Conservation (phyloP, 2,113 vertebrate species). For the Amblyornis subalaris region DNA sequence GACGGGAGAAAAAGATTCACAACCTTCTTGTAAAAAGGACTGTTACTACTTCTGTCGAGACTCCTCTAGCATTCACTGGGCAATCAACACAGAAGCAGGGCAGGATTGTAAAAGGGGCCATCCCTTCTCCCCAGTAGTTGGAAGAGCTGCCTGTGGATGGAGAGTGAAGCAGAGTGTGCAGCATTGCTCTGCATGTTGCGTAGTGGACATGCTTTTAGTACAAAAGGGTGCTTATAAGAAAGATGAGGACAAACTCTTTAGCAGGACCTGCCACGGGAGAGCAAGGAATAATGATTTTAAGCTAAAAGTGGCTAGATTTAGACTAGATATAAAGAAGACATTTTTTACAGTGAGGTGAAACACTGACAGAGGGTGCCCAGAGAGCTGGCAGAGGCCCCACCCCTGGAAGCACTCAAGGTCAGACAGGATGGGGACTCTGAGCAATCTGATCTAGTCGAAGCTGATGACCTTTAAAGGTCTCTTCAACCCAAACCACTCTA, state of each 20-base stretch:
- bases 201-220: background rate
- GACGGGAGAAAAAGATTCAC: background rate
- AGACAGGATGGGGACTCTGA: rapidly evolving
- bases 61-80: background rate
- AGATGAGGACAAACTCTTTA: background rate
- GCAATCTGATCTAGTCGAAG: background rate
- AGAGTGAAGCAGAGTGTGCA: background rate
- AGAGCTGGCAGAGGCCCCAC: background rate
- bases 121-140: background rate
- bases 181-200: background rate
- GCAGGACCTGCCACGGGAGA: background rate
- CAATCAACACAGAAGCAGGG: background rate
- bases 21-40: background rate
- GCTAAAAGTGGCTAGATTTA: background rate
- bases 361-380: background rate
- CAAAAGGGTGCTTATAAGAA: background rate
- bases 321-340: background rate
- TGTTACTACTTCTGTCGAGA: background rate
- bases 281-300: background rate
- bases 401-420: background rate
- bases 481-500: background rate
- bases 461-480: background rate
- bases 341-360: background rate
- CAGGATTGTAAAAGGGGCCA: background rate
- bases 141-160: background rate